Conservation (phyloP, 2,797 vertebrate species). For the Parauchenoglanis punctatus region DNA sequence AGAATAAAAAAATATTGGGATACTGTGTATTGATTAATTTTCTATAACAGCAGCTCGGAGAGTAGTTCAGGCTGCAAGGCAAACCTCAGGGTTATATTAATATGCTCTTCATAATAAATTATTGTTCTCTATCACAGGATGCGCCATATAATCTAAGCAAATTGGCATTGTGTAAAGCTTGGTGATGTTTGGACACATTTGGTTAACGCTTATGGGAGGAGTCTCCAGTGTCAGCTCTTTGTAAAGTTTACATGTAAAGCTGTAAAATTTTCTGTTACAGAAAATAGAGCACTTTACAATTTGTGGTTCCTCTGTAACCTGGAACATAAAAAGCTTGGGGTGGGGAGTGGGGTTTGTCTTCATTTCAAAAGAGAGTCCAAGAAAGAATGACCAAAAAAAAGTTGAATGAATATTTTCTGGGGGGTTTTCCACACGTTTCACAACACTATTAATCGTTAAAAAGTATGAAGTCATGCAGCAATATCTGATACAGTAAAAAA, state of each 20-base stretch:
- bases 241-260: no score
- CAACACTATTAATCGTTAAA: neutral
- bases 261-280: neutral
- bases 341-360: neutral
- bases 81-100: neutral
- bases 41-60: neutral
- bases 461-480: neutral
- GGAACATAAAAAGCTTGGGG: neutral
- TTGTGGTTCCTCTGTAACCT: neutral
- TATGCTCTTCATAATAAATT: neutral
- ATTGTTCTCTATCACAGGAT: neutral
- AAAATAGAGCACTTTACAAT: neutral
- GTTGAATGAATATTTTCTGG: no score
- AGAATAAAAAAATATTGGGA: neutral
- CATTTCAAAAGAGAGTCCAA: neutral
- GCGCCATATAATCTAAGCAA: neutral
- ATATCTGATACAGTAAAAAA: neutral
- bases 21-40: neutral
- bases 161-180: neutral
- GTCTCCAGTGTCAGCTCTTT: neutral
- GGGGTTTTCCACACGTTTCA: neutral
- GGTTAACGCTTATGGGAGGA: neutral
- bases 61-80: neutral
- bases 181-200: neutral
- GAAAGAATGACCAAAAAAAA: neutral